Conservation (phyloP, 2,888 invertebrate genomes). For the Anarsia innoxiella region DNA sequence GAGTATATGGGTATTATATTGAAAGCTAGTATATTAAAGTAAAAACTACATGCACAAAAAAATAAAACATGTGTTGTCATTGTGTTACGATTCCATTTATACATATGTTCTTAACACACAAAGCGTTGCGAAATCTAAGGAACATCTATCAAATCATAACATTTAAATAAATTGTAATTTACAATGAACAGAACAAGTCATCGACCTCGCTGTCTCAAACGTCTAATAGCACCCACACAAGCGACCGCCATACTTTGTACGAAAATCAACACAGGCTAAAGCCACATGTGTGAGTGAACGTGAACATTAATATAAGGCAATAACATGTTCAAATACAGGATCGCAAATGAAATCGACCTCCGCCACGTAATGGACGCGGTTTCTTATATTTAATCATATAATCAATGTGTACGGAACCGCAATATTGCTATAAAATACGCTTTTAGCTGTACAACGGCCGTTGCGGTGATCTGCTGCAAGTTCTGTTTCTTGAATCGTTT, state of each 20-base stretch:
- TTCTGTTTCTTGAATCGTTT: neutral
- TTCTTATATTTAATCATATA: slow-evolving; percentile 26
- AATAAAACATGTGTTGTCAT: slow-evolving; percentile 5
- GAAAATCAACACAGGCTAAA: slow-evolving; percentile 21
- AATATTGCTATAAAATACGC: slow-evolving; percentile 3
- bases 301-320: slow-evolving; percentile 27
- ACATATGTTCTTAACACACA: slow-evolving; percentile 9
- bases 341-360: slow-evolving; percentile 63
- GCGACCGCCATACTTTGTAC: slow-evolving; percentile 12
- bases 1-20: too few relatives aligned
- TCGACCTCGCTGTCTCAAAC: slow-evolving; percentile 47
- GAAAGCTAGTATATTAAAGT: too few relatives aligned
- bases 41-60: slow-evolving; percentile 5
- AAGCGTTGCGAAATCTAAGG: slow-evolving; percentile 37
- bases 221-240: slow-evolving; percentile 43
- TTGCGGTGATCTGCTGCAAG: neutral
- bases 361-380: slow-evolving; percentile 30
- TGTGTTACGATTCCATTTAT: slow-evolving; percentile 5
- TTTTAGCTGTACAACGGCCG: slow-evolving; percentile 2
- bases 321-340: slow-evolving; percentile 46
- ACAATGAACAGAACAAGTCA: slow-evolving; percentile 61
- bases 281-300: slow-evolving; percentile 19
- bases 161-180: slow-evolving; percentile 70
- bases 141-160: slow-evolving; percentile 56
- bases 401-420: slow-evolving; percentile 18